Conservation (phyloP, 1,140 invertebrate species). For the Latrodectus geometricus region DNA sequence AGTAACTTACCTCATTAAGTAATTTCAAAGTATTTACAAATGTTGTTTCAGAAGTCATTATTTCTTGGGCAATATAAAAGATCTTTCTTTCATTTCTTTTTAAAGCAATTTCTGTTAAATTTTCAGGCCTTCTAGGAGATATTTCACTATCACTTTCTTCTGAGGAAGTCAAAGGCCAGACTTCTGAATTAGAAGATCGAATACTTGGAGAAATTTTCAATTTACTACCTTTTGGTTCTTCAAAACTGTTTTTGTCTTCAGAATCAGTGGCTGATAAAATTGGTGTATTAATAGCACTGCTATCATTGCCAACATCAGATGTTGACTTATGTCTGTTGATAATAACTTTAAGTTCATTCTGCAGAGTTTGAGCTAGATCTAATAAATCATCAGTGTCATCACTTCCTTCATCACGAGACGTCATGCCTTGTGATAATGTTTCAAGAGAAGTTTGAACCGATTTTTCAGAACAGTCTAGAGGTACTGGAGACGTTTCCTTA, state of each 20-base stretch:
- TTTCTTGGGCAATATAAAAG: conserved; percentile 76
- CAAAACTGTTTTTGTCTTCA: background rate
- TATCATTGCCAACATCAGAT: conserved; percentile 17
- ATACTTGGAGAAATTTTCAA: conserved; percentile 15
- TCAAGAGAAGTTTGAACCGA: conserved; percentile 59
- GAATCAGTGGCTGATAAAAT: conserved; percentile 12
- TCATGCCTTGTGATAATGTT: conserved; percentile 40
- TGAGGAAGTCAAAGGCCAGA: conserved; percentile 62
- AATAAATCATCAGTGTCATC: conserved; percentile 58
- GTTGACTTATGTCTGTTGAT: conserved; percentile 49
- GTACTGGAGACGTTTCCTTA: conserved; percentile 48
- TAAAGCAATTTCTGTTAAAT: conserved; percentile 14
- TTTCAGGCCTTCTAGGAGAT: background rate
- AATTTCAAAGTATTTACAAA: conserved; percentile 79
- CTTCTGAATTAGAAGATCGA: conserved; percentile 58
- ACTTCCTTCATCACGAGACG: conserved; percentile 39
- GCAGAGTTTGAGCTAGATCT: conserved; percentile 46
- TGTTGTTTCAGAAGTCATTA: conserved; percentile 78
- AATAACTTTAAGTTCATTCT: conserved; percentile 49
- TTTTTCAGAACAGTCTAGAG: conserved; percentile 55
- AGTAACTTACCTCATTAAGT: conserved; percentile 74
- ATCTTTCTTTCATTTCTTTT: conserved; percentile 67
- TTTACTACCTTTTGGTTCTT: background rate
- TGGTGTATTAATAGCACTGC: conserved; percentile 4
- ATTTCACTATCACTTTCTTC: conserved; percentile 63